These are phyloP conservation scores for Scortum barcoo DNA, from an alignment of 2,113 vertebrate genomes.

Conservation along the genomic window DNA sequence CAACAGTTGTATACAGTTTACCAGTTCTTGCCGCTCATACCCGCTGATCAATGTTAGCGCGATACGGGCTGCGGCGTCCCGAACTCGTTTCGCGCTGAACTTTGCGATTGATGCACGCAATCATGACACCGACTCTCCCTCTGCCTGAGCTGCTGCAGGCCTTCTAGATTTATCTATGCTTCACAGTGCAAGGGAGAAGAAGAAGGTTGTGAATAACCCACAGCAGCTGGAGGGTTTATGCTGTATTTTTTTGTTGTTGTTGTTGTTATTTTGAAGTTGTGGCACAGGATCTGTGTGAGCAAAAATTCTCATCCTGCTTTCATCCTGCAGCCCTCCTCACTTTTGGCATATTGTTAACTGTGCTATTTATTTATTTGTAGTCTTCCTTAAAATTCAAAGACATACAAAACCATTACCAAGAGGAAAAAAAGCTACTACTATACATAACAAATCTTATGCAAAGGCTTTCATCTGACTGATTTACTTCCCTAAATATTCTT, in stretches of 20 bases:
- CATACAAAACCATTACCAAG: background rate
- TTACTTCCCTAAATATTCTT: background rate
- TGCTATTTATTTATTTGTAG: background rate
- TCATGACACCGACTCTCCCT: background rate
- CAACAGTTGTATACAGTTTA: background rate
- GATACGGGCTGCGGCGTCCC: background rate
- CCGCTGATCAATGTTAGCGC: background rate
- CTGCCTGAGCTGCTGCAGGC: constrained; percentile 16
- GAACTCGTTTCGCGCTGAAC: background rate
- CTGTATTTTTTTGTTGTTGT: background rate
- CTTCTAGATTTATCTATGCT: constrained; percentile 25
- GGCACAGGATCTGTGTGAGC: constrained; percentile 1
- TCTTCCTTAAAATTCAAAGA: background rate
- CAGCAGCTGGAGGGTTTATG: background rate
- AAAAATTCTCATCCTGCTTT: background rate
- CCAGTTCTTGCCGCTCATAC: background rate
- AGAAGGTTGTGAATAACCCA: background rate
- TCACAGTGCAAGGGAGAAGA: background rate
- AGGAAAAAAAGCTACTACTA: background rate
- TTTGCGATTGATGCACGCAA: background rate
- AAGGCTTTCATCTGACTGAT: background rate
- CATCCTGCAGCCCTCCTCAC: background rate
- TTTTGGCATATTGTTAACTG: background rate
- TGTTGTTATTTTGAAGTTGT: constrained; percentile 20
- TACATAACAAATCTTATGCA: background rate